Base-by-base conservation (phyloP, 2,888 invertebrate species). In the Euplagia quadripunctaria region DNA sequence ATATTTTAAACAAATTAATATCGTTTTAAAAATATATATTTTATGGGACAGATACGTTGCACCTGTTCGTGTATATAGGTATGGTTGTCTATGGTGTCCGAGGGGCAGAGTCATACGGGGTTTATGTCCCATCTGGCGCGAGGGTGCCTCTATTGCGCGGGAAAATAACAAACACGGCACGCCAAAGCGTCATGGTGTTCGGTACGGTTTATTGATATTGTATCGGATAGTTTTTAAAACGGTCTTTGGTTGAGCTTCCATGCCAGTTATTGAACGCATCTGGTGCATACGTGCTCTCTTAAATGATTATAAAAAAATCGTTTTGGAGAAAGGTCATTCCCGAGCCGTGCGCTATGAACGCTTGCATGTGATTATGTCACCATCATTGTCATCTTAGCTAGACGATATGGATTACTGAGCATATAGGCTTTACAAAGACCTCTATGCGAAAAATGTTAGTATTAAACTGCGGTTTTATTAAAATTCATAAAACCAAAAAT, bases 71-170 rank as follows among this genome's bases (percentile, higher is more conserved):
- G n/a, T 67, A 7, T 42, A 41, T 43, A 9, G 20, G 41, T 43
- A 67, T n/a, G 63, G 17, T 68, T 78, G 72, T 75, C 80, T 77
- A 73, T 79, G 79, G 82, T 75, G 75, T 70, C 20, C 43, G 55
- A 58, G 73, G 76, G 76, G 76, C 73, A 75, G 76, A 79, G 75
- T 75, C 80, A 75, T 71, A 71, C 74, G 73, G 74, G 79, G 76
- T 77, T 82, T 75, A 73, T 76, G 80, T 77, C 76, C 83, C 86
- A 86, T 86, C 84, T 85, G 84, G 83, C 73, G 74, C 72, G 79
- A 81, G 82, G 85, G 84, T 77, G 80, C 77, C 66, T 41, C 46
- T n/a, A 46, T 69, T 70, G 63, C 43, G 74, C 71, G 65, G 66
- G 72, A 31, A 72, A 73, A 77, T 83, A 78, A 81, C 83, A 83